These are phyloP conservation scores for Drosophila willistoni DNA, from an alignment of 1,140 invertebrate species.

Conservation along the genomic window DNA sequence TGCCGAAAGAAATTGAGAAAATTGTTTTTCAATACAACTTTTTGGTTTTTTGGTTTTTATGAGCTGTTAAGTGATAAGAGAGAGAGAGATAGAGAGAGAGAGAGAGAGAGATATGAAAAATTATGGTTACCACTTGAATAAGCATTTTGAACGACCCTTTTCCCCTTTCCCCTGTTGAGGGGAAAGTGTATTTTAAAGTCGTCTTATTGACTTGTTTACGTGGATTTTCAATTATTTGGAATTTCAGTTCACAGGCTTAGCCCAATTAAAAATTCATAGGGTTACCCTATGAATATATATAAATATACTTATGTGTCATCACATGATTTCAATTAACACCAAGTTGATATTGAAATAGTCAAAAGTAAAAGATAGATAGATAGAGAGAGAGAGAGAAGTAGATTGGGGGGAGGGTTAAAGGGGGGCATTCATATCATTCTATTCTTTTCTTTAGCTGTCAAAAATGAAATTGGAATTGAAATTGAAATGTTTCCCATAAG, in stretches of 20 bases:
- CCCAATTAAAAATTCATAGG: slow-evolving; percentile 21
- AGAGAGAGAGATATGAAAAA: neutral
- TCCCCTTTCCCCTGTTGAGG: neutral
- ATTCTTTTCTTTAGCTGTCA: slow-evolving; percentile 8
- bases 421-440: neutral
- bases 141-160: neutral
- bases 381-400: neutral
- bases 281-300: slow-evolving; percentile 8
- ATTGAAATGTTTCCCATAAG: slow-evolving; percentile 16
- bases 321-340: slow-evolving; percentile 14
- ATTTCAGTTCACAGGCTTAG: neutral
- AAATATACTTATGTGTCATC: neutral
- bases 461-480: slow-evolving; percentile 7
- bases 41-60: neutral
- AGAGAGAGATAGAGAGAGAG: neutral
- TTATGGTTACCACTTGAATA: neutral
- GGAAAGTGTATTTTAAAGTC: neutral
- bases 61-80: neutral
- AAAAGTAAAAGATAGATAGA: too few relatives aligned
- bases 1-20: slow-evolving; percentile 6
- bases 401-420: neutral
- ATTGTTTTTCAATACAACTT: slow-evolving; percentile 10
- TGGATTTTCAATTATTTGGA: neutral
- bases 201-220: neutral
- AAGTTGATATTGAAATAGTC: neutral